Evolutionary conservation across 2,888 invertebrate species (phyloP), one percentile per base, ranked within the genome.

Genomic region (Drosophila demipolita): DNA sequence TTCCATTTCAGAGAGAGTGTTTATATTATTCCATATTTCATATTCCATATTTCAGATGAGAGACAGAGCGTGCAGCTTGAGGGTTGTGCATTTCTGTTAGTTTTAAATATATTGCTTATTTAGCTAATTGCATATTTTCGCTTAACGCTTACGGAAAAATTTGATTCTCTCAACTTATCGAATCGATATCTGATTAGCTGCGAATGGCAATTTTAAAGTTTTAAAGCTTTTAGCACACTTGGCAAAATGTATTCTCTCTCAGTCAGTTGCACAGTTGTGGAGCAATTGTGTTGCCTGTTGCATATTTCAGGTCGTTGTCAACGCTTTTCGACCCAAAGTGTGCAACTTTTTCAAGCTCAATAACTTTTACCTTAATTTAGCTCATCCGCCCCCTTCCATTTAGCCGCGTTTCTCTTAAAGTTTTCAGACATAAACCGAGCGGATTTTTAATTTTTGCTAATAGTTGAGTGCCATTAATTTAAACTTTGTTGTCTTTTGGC

Each of bases 381-480:
- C 38, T 7, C 17, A 29, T 0, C n/a, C 6, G 9, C 40, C 7
- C 35, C 11, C 9, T 32, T 20, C 3, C 26, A n/a, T 55, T n/a
- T 15, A 26, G 58, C 69, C 33, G 26, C 50, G 38, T 20, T 42
- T 50, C 42, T 20, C 33, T 57, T 57, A n/a, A 80, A 87, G 77
- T 87, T 75, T 73, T 52, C 62, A 72, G 75, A 79, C 83, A 77
- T 81, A 81, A 85, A 83, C 83, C 75, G 72, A 73, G 54, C 75
- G 86, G 79, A 79, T 90, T 83, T 87, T 87, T 87, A 90, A 87
- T 90, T 90, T 87, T 90, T 78, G 73, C 83, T 87, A 87, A 87
- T 87, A 87, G 90, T 90, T 86, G 83, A 87, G 83, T 83, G 89
- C 83, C 87, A 87, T 90, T 90, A 88, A 90, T 87, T 87, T 87